These are phyloP conservation scores for Dicranocentrus wangi DNA, from an alignment of 2,888 invertebrate genomes.

Conservation along the genomic window DNA sequence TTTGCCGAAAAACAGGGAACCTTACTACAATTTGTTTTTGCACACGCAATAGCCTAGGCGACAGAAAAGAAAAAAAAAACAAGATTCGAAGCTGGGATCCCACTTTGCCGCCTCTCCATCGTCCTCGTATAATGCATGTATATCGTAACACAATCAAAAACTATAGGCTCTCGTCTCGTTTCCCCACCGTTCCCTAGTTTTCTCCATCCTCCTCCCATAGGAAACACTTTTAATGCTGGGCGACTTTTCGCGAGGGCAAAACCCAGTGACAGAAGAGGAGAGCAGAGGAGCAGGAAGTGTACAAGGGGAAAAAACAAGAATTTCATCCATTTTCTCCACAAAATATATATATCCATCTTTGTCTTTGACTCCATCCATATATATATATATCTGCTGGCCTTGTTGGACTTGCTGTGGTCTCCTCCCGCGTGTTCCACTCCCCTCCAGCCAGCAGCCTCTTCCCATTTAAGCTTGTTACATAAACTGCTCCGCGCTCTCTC, in stretches of 20 bases:
- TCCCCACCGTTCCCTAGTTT: conserved; percentile 4
- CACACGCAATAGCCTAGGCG: too few relatives aligned
- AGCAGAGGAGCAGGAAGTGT: neutral
- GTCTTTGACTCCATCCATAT: conserved; percentile 27
- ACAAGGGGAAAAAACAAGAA: conserved; percentile 1
- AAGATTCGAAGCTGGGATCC: too few relatives aligned
- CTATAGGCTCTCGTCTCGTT: neutral
- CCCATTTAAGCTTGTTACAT: conserved; percentile 24
- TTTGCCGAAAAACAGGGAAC: too few relatives aligned
- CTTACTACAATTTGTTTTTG: too few relatives aligned
- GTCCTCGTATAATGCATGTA: too few relatives aligned
- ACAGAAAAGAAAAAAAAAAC: too few relatives aligned
- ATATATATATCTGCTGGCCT: neutral
- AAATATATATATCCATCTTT: conserved; percentile 27
- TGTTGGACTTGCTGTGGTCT: neutral
- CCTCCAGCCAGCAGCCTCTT: conserved; percentile 16
- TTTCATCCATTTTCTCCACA: conserved; percentile 13
- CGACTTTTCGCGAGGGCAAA: neutral
- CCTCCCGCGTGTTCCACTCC: neutral
- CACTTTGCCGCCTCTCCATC: too few relatives aligned
- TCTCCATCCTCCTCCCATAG: neutral
- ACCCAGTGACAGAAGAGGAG: conserved; percentile 20
- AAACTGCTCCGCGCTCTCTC: neutral
- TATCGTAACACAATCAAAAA: neutral
- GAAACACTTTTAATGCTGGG: conserved; percentile 12